A percentile compares a stretch with the other conserved stretches of the same genome.
Evolutionary conservation across 2,888 invertebrate species (phyloP).

Genomic region (Oxytorus armatus): DNA sequence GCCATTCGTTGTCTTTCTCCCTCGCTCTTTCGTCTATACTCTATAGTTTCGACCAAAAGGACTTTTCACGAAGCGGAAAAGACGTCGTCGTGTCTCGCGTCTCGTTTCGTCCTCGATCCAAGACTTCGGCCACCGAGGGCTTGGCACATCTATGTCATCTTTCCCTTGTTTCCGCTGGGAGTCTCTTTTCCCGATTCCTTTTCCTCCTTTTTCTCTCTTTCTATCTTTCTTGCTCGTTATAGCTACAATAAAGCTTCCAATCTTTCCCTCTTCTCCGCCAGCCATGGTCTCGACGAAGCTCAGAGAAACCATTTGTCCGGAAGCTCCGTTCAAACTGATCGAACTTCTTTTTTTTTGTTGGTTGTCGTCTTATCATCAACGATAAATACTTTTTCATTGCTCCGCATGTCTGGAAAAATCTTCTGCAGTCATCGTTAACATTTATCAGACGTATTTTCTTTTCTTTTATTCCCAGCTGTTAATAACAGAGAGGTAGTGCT

Average conservation of each 20-base stretch:
- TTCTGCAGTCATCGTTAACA: not conserved
- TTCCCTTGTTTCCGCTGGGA: conserved; percentile 52
- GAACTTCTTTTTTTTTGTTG: conserved; percentile 4
- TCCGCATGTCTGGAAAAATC: not conserved
- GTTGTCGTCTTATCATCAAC: conserved; percentile 31
- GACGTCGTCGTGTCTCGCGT: conserved; percentile 36
- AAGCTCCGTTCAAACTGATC: conserved; percentile 6
- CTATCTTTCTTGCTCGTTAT: conserved; percentile 40
- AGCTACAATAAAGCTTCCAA: conserved; percentile 33
- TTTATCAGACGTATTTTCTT: too few species aligned
- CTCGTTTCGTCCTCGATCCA: conserved; percentile 34
- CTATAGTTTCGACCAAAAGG: conserved; percentile 43
- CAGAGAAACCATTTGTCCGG: conserved; percentile 15
- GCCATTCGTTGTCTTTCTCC: conserved; percentile 12
- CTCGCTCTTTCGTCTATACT: conserved; percentile 1
- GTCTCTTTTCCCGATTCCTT: conserved; percentile 24
- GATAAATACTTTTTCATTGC: conserved; percentile 22
- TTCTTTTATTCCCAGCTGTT: too few species aligned
- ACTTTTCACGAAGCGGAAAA: conserved; percentile 60
- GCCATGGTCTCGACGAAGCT: conserved; percentile 21
- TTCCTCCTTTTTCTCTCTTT: not conserved
- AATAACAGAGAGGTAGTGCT: too few species aligned
- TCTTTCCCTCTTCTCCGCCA: conserved; percentile 29
- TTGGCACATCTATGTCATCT: conserved; percentile 61
- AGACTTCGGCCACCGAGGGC: conserved; percentile 41